phyloP scores from a whole-genome alignment of 1,140 invertebrate species.

The Mactra quadrangularis region DNA sequence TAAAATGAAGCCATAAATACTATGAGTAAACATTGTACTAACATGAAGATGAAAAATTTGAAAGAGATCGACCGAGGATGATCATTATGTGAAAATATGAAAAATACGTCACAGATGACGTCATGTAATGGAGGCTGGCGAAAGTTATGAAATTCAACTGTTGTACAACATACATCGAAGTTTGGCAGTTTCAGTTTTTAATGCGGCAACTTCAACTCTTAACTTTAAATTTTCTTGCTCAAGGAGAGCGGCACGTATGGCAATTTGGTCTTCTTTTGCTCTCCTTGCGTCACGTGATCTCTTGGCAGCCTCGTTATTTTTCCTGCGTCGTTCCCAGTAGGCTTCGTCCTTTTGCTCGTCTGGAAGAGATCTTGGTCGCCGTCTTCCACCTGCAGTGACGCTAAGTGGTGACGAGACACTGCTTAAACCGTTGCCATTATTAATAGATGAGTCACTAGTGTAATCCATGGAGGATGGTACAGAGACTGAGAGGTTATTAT shows the following conservation, averaged over 20 bases:
- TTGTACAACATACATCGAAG: conserved; percentile 86
- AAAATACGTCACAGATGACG: too few relatives aligned
- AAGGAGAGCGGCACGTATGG: conserved; percentile 80
- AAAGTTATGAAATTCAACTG: conserved; percentile 61
- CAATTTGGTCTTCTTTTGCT: conserved; percentile 83
- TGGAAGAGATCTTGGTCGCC: conserved; percentile 72
- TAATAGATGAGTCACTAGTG: conserved; percentile 4
- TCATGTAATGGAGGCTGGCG: too few relatives aligned
- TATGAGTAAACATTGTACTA: too few relatives aligned
- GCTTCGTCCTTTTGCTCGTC: conserved; percentile 81
- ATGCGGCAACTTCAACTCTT: conserved; percentile 79
- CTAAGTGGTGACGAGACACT: not conserved
- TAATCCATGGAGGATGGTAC: conserved; percentile 9
- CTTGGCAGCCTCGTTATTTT: conserved; percentile 84
- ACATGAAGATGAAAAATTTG: too few relatives aligned
- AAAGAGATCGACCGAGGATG: too few relatives aligned
- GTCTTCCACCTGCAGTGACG: conserved; percentile 59
- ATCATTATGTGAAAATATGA: too few relatives aligned
- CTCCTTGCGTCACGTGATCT: conserved; percentile 82
- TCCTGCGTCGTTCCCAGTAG: conserved; percentile 83
- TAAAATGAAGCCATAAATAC: too few relatives aligned
- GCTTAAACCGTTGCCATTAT: conserved; percentile 10
- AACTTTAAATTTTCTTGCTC: conserved; percentile 84
- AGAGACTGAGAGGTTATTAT: conserved; percentile 13
- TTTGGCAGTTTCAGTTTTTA: conserved; percentile 83